Evolutionary conservation across 2,797 vertebrate species (phyloP), one percentile per base, ranked within the genome.

Genomic region (Potorous gilbertii): DNA sequence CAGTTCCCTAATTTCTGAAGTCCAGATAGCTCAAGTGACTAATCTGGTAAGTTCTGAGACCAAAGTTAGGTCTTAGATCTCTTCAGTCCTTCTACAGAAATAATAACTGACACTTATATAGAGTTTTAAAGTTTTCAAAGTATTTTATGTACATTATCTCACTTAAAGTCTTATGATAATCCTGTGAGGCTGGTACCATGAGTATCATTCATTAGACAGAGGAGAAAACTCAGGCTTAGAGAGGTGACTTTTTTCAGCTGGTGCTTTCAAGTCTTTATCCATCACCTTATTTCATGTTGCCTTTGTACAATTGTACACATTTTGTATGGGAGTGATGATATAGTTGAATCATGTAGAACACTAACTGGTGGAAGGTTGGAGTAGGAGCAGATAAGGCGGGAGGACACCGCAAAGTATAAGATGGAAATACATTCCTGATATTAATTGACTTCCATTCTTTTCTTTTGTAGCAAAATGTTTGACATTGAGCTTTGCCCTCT

Each of bases 401-500:
- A 5, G 74, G 40, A 40, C 34, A 89, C 56, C 89, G 90, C 31
- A 56, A 34, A 74, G 40, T 40, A 56, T 59, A 40, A 4, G 24
- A 28, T 34, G 66, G 91, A 94, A 91, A 93, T 16, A 28, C 62
- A 5, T 96, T 92, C 55, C 40, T 90, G 40, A 50, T 40, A 90
- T 56, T 97, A 92, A 96, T 95, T 96, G 96, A 95, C 59, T 91
- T 95, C 54, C 94, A 2, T 98, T 98, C 94, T 97, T 12, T 94
- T 98, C 96, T 93, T 98, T 98, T 98, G 91, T 98, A 99, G 99
- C 98, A 99, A 99, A 99, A 99, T 99, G 99, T 99, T 99, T 99
- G 99, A 99, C 97, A 99, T 99, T 62, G 99, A 99, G 97, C 99
- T 99, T 97, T 99, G 99, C 94, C 99, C 99, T 50, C 98, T 99